Conservation (phyloP, 2,888 invertebrate species). For the Temnothorax unifasciatus region DNA sequence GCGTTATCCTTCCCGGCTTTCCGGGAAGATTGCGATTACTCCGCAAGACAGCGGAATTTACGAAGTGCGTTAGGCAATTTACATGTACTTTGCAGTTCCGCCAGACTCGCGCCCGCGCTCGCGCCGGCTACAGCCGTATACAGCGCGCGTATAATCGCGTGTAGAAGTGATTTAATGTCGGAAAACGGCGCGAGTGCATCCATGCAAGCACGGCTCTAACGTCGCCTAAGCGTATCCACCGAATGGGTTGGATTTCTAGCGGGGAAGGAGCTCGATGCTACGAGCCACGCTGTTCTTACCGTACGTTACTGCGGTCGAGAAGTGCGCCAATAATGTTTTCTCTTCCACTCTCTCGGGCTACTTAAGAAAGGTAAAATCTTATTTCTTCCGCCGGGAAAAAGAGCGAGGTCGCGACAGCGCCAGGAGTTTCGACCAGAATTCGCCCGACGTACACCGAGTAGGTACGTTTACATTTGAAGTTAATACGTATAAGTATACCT, state of each 20-base stretch:
- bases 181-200: conserved; percentile 47
- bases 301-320: conserved; percentile 18
- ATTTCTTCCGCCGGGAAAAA: conserved; percentile 21
- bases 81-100: conserved; percentile 48
- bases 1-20: conserved; percentile 48
- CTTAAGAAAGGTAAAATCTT: conserved; percentile 46
- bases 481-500: neutral
- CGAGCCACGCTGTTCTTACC: conserved; percentile 14
- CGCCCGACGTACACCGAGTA: neutral
- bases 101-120: neutral
- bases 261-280: conserved; percentile 4
- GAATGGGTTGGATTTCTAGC: conserved; percentile 4
- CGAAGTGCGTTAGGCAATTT: conserved; percentile 54
- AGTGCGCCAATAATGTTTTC: conserved; percentile 37
- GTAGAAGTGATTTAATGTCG: conserved; percentile 46
- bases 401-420: neutral
- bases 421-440: neutral
- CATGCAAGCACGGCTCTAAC: conserved; percentile 35
- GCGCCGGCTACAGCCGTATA: conserved; percentile 12
- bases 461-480: neutral
- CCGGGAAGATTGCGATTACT: conserved; percentile 53
- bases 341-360: neutral
- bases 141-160: conserved; percentile 35
- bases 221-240: conserved; percentile 25
- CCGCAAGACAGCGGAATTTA: conserved; percentile 53